These are phyloP conservation scores for Lepus europaeus DNA, from an alignment of 2,113 vertebrate genomes.

Conservation along the genomic window DNA sequence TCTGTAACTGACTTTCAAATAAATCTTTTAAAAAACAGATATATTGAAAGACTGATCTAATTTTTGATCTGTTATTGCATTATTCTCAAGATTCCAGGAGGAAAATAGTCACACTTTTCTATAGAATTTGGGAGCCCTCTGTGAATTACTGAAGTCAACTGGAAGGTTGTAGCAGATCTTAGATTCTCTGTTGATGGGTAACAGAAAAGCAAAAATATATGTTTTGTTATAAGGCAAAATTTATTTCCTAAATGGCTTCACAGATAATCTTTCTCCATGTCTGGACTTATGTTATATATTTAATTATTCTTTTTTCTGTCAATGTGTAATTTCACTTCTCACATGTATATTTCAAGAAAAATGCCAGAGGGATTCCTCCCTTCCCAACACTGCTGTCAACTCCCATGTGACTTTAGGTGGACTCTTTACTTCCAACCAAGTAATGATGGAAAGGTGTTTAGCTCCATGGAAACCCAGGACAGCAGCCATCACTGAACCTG, in stretches of 20 bases:
- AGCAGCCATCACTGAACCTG: not conserved
- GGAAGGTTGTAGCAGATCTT: not conserved
- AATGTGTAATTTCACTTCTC: slow-evolving; percentile 26
- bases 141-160: not conserved
- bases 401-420: not conserved
- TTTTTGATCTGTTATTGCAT: not conserved
- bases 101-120: not conserved
- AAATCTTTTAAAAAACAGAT: not conserved
- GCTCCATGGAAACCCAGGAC: slow-evolving; percentile 6
- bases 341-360: slow-evolving; percentile 34
- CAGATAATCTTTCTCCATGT: not conserved
- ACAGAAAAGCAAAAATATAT: not conserved
- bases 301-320: slow-evolving; percentile 48
- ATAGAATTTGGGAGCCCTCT: slow-evolving; percentile 5
- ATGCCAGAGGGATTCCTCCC: not conserved
- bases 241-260: slow-evolving; percentile 45
- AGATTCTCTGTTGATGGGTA: not conserved
- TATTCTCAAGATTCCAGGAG: not conserved
- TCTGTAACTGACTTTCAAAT: too few species aligned
- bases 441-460: not conserved
- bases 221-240: not conserved
- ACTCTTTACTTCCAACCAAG: not conserved
- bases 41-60: not conserved
- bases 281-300: slow-evolving; percentile 30
- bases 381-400: not conserved